Evolutionary conservation across 2,113 vertebrate species (phyloP).

Genomic region (Cyanoliseus patagonus): DNA sequence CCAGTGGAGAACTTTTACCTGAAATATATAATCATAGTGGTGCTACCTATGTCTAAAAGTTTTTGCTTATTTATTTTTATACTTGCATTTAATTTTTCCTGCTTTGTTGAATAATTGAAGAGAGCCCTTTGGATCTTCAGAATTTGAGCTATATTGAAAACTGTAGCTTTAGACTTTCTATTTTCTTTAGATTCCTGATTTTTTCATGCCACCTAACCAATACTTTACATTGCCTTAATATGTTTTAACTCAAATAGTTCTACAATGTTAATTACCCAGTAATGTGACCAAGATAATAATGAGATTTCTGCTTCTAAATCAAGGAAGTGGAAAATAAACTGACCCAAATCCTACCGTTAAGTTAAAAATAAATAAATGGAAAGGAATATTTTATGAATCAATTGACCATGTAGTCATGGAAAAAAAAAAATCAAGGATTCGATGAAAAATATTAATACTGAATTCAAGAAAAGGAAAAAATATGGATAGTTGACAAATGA

Average conservation of each 20-base stretch:
- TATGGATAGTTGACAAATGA: not conserved
- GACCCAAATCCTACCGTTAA: not conserved
- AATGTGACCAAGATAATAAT: not conserved
- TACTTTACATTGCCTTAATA: not conserved
- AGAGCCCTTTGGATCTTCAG: not conserved
- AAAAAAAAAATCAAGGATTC: not conserved
- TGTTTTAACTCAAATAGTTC: not conserved
- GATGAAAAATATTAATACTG: not conserved
- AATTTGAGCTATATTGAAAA: not conserved
- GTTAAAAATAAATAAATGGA: not conserved
- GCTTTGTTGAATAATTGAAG: not conserved
- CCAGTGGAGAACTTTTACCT: not conserved
- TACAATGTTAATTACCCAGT: not conserved
- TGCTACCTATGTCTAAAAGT: not conserved
- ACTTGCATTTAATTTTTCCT: not conserved
- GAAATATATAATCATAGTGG: not conserved
- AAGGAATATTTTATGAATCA: not conserved
- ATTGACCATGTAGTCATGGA: not conserved
- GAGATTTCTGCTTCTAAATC: slow-evolving; percentile 1
- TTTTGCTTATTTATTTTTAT: not conserved
- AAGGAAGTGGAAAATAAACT: not conserved
- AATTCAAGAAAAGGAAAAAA: not conserved
- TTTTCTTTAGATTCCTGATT: not conserved
- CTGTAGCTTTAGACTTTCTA: not conserved
- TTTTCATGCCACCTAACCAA: not conserved